A percentile compares a stretch with the other conserved stretches of the same genome.
These are phyloP conservation scores for Daboia siamensis DNA, from an alignment of 2,113 vertebrate genomes.

Conservation along the genomic window DNA sequence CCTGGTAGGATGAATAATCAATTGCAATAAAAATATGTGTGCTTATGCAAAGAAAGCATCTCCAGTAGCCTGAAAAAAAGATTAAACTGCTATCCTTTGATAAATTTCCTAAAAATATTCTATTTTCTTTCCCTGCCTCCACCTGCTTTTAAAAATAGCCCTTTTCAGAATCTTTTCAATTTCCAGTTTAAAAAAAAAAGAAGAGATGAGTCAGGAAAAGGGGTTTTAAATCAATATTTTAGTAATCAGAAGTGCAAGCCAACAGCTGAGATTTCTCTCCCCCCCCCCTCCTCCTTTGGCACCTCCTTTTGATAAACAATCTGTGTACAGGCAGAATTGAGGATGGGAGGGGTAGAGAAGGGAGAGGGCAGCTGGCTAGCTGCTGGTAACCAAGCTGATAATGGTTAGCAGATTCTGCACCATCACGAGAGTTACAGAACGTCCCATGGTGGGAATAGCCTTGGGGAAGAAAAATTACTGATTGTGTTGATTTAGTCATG, in stretches of 20 bases:
- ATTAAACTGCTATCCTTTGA: slow-evolving; percentile 31
- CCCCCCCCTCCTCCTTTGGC: slow-evolving; percentile 62
- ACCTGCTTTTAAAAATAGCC: background rate
- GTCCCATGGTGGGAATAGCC: slow-evolving; percentile 60
- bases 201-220: background rate
- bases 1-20: slow-evolving; percentile 20
- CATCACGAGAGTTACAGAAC: slow-evolving; percentile 62
- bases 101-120: slow-evolving; percentile 39
- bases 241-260: slow-evolving; percentile 72
- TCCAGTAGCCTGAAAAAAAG: slow-evolving; percentile 36
- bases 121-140: slow-evolving; percentile 7
- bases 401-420: slow-evolving; percentile 62
- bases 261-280: slow-evolving; percentile 67
- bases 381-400: slow-evolving; percentile 55
- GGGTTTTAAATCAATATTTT: slow-evolving; percentile 13
- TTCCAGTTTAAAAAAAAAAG: background rate
- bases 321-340: slow-evolving; percentile 62
- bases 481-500: slow-evolving; percentile 64
- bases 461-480: slow-evolving; percentile 55
- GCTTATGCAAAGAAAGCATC: slow-evolving; percentile 28
- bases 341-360: background rate
- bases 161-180: background rate
- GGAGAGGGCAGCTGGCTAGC: slow-evolving; percentile 17
- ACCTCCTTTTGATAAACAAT: slow-evolving; percentile 74
- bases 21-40: slow-evolving; percentile 43